Base-by-base conservation (phyloP, 2,888 invertebrate species). In the Drosophila antonietae region DNA sequence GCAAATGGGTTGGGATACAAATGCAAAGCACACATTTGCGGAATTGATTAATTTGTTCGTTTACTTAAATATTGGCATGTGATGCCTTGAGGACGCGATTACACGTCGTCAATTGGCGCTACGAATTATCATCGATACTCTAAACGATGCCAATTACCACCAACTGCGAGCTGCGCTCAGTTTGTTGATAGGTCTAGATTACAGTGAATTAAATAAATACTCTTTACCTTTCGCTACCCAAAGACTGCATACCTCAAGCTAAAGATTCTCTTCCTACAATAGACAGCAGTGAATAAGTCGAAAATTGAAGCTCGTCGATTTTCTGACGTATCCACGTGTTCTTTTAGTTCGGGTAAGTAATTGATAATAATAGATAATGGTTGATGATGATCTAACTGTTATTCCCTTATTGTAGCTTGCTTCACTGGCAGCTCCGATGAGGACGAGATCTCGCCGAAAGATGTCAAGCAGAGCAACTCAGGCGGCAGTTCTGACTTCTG, bases 321-420 rank as follows among this genome's bases (percentile, higher is more conserved):
- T 37, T 98, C 98, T 4, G 98, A 97, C 3, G 97, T 98, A 2
- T 98, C 98, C 41, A 97, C 97, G 37, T 98, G 98, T 93, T 98
- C 98, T 18, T 98, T 97, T 93, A 98, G 97, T 93, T 98, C 98
- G 81, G 96, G 96, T 96, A 94, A 41, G 41, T n/a, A 7, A 6
- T 39, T 15, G 15, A 39, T 15, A 39, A 39, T 39, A 14, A 15
- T 7, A 15, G 15, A 6, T 28, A 28, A 28, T 6, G 9, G 37
- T 15, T 37, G 14, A 14, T 7, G 28, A 6, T 14, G 12, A 12
- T 15, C 23, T n/a, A 39, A 63, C 14, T 5, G 18, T 20, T 23
- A 2, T 12, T 10, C 2, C 1, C 44, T 3, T 14, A 0, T 44
- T 15, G n/a, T 41, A 90, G 91, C 89, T 5, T 90, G 90, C 52